These are phyloP conservation scores for Poeciliopsis infans DNA, from an alignment of 2,797 vertebrate genomes.

Conservation along the genomic window DNA sequence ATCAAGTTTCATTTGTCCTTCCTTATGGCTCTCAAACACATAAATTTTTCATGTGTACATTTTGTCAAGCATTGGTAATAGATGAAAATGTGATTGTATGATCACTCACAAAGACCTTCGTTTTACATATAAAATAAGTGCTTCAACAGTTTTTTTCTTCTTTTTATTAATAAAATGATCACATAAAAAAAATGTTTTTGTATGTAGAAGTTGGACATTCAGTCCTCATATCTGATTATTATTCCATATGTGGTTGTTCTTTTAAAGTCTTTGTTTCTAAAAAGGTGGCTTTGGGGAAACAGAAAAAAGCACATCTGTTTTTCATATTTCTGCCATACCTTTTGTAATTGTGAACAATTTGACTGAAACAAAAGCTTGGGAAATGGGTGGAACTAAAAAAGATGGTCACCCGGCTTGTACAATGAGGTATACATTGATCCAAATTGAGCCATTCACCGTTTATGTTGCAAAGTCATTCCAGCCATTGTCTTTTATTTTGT, in stretches of 20 bases:
- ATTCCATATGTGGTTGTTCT: conserved; percentile 38
- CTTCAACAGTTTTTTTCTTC: too few species aligned
- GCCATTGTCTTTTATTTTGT: conserved; percentile 57
- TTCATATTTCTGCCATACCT: conserved; percentile 66
- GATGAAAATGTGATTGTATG: too few species aligned
- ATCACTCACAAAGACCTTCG: too few species aligned
- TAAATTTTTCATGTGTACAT: too few species aligned
- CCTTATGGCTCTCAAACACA: not conserved
- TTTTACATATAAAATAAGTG: too few species aligned
- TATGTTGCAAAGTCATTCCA: conserved; percentile 31
- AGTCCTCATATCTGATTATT: conserved; percentile 42
- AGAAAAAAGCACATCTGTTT: conserved; percentile 75
- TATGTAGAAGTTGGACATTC: conserved; percentile 24
- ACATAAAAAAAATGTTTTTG: not conserved
- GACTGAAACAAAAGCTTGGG: conserved; percentile 69
- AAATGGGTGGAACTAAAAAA: conserved; percentile 68
- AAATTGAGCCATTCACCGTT: conserved; percentile 48
- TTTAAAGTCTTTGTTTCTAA: conserved; percentile 31
- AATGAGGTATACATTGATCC: conserved; percentile 67
- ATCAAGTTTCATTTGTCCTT: not conserved
- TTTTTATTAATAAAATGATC: not conserved
- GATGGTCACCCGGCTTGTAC: conserved; percentile 41
- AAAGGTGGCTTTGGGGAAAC: conserved; percentile 5
- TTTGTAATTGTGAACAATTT: conserved; percentile 57
- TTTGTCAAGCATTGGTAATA: too few species aligned